Percentiles rank a stretch among this genome's conserved stretches.
Conservation (phyloP, 2,888 invertebrate genomes). For the Leucophenga maculata region DNA sequence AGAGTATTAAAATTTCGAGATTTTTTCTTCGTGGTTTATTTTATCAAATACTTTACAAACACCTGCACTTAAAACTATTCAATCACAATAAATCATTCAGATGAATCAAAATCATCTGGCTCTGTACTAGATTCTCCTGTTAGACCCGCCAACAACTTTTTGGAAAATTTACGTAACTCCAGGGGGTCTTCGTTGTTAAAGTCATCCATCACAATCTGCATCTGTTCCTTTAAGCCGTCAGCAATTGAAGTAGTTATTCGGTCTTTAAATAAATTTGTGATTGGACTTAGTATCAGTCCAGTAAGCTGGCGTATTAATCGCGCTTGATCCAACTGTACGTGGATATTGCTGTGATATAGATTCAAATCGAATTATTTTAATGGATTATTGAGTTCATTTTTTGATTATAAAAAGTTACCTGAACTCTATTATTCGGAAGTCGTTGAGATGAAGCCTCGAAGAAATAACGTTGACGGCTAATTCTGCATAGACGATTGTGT, state of each 20-base stretch:
- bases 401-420: conserved; percentile 54
- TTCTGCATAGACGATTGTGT: conserved; percentile 67
- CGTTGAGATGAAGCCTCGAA: conserved; percentile 61
- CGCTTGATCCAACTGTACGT: conserved; percentile 67
- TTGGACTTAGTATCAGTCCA: conserved; percentile 69
- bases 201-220: conserved; percentile 68
- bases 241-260: conserved; percentile 70
- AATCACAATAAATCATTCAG: not conserved
- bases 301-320: conserved; percentile 65
- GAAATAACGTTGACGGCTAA: conserved; percentile 65
- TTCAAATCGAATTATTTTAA: not conserved
- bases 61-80: not conserved
- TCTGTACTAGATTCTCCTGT: conserved; percentile 44
- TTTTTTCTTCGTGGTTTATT: too few relatives aligned
- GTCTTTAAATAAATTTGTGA: conserved; percentile 69
- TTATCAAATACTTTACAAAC: not conserved
- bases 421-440: conserved; percentile 68
- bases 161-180: conserved; percentile 64
- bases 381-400: not conserved
- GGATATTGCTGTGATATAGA: conserved; percentile 61
- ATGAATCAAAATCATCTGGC: conserved; percentile 11
- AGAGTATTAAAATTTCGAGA: too few relatives aligned
- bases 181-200: conserved; percentile 69
- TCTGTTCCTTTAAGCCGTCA: conserved; percentile 68
- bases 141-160: conserved; percentile 63